phyloP scores from a whole-genome alignment of 2,113 vertebrate genomes.

The Aegotheles bennettii region DNA sequence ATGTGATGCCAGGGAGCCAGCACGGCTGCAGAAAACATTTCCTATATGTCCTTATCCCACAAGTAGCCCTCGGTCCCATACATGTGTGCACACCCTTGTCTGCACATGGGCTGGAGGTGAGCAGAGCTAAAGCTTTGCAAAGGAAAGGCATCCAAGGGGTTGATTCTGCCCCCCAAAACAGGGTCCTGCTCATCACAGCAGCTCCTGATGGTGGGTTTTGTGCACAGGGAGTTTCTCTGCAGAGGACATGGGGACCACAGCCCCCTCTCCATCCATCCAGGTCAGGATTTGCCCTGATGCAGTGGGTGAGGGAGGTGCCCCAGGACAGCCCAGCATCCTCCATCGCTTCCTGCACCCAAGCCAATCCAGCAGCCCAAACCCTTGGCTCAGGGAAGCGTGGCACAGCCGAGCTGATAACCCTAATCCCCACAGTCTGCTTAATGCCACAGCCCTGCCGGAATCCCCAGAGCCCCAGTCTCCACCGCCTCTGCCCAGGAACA shows the following conservation, averaged over 20 bases:
- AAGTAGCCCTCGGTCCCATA: neutral
- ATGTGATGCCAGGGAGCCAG: rapidly evolving
- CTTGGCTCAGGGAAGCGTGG: neutral
- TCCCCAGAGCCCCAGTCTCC: neutral
- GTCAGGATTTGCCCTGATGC: rapidly evolving
- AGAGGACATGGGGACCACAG: rapidly evolving
- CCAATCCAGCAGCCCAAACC: rapidly evolving
- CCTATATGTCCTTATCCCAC: rapidly evolving
- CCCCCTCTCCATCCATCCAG: neutral
- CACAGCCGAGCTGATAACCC: neutral
- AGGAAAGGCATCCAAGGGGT: neutral
- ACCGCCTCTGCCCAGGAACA: neutral
- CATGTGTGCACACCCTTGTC: rapidly evolving
- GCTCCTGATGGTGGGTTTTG: rapidly evolving
- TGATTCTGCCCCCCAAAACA: neutral
- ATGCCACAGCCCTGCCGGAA: neutral
- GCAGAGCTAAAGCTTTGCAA: neutral
- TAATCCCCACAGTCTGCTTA: neutral
- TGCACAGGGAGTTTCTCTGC: neutral
- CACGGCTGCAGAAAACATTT: rapidly evolving
- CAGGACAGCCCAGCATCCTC: neutral
- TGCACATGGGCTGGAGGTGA: rapidly evolving
- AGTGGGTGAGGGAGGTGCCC: rapidly evolving
- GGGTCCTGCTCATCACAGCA: neutral
- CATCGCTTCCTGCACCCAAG: rapidly evolving